Evolutionary conservation across 2,113 vertebrate genomes (phyloP).

Genomic region (Aix galericulata): DNA sequence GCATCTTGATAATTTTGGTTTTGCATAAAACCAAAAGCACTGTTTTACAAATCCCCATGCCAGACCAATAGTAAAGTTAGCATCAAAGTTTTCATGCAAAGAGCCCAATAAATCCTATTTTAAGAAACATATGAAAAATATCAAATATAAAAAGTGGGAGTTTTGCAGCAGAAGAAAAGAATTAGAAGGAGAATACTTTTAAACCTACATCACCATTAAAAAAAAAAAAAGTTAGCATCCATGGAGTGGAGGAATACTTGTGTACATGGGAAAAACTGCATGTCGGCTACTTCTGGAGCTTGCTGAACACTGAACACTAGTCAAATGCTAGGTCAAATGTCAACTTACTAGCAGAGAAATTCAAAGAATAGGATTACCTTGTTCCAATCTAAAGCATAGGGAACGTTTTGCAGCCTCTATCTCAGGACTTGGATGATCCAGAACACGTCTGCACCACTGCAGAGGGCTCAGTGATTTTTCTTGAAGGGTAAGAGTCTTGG

Average conservation of each 20-base stretch:
- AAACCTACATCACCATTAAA: neutral
- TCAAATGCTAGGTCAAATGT: neutral
- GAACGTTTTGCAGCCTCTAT: conserved; percentile 92
- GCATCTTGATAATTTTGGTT: neutral
- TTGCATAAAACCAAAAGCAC: neutral
- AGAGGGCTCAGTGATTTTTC: conserved; percentile 84
- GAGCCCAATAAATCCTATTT: neutral
- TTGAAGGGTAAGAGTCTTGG: conserved; percentile 75
- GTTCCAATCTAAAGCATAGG: conserved; percentile 92
- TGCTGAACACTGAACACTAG: accelerated
- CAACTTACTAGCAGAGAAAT: neutral
- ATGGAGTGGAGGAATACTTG: neutral
- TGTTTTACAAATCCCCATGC: neutral
- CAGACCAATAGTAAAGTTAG: neutral
- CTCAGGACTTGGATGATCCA: conserved; percentile 93
- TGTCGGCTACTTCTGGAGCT: neutral
- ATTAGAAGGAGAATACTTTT: neutral
- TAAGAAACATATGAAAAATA: neutral
- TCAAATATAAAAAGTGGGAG: neutral
- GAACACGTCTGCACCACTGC: conserved; percentile 93
- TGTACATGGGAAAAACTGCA: accelerated
- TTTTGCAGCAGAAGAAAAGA: neutral
- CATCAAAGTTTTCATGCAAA: neutral
- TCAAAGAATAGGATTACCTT: conserved; percentile 82
- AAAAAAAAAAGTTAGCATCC: neutral